Conservation (phyloP, 1,140 invertebrate species). For the Octopus bimaculoides region DNA sequence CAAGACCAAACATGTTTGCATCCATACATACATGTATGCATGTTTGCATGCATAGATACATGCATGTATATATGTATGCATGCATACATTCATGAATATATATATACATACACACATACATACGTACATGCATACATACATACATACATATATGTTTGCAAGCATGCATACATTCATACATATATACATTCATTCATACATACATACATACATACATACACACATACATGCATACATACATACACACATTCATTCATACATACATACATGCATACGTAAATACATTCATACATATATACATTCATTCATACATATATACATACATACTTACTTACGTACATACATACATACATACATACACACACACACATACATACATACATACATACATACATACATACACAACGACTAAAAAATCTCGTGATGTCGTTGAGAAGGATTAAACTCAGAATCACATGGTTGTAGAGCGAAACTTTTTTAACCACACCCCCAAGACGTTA, state of each 20-base stretch:
- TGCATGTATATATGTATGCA: not conserved
- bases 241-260: not conserved
- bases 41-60: too few species aligned
- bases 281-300: not conserved
- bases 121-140: too few species aligned
- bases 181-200: not conserved
- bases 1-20: too few species aligned
- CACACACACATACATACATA: not conserved
- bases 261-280: not conserved
- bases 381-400: not conserved
- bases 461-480: too few species aligned
- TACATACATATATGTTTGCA: too few species aligned
- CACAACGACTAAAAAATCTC: too few species aligned
- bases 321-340: not conserved
- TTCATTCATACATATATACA: not conserved
- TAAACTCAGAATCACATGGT: too few species aligned
- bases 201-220: not conserved
- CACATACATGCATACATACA: not conserved
- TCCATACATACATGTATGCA: too few species aligned
- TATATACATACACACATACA: not conserved
- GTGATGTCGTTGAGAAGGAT: too few species aligned
- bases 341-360: not conserved
- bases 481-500: too few species aligned
- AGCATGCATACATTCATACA: not conserved
- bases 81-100: not conserved